phyloP scores from a whole-genome alignment of 1,140 invertebrate genomes.

The Solenopsis invicta region DNA sequence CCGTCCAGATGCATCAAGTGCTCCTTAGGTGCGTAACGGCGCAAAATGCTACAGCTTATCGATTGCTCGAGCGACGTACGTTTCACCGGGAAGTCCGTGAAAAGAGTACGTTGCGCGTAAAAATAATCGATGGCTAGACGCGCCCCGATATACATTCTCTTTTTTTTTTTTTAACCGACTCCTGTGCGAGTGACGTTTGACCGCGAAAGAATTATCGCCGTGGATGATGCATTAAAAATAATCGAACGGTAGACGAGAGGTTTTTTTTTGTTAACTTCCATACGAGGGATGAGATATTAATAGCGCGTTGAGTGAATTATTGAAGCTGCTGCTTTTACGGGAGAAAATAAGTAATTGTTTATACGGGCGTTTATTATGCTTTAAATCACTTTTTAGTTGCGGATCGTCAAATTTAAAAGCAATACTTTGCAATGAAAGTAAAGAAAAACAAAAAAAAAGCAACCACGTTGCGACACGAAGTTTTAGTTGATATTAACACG shows the following conservation, averaged over 20 bases:
- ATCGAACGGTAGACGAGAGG: background rate
- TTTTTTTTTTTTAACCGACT: background rate
- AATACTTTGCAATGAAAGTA: background rate
- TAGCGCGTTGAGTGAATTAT: background rate
- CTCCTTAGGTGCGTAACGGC: conserved; percentile 90
- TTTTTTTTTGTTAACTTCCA: conserved; percentile 12
- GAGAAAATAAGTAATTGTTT: background rate
- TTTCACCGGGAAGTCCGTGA: background rate
- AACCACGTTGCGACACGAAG: background rate
- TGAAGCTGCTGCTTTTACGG: background rate
- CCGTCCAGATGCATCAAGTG: conserved; percentile 93
- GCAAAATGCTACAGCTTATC: background rate
- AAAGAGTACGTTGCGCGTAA: background rate
- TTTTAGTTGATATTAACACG: background rate
- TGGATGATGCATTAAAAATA: conserved; percentile 16
- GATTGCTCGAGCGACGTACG: background rate
- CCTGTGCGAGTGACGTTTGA: background rate
- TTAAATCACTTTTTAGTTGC: background rate
- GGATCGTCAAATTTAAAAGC: background rate
- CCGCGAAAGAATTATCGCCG: background rate
- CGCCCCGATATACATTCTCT: background rate
- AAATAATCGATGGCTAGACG: background rate
- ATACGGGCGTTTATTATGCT: background rate
- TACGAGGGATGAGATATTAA: background rate
- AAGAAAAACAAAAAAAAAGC: background rate